A percentile compares a stretch with the other conserved stretches of the same genome.
phyloP scores from a whole-genome alignment of 2,113 vertebrate species.

The Lampris megalopsis region DNA sequence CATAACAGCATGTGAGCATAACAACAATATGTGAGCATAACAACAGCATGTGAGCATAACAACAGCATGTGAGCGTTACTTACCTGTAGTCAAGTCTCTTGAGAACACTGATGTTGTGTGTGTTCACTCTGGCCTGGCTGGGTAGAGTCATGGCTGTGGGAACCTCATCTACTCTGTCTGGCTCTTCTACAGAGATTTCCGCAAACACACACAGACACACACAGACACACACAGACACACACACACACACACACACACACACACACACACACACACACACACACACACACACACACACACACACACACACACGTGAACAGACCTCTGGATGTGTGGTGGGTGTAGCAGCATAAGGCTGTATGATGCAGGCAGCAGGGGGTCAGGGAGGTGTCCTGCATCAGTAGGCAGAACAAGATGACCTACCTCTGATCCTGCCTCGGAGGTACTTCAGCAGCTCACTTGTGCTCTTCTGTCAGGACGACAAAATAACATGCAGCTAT shows the following conservation, averaged over 20 bases:
- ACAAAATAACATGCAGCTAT: constrained; percentile 5
- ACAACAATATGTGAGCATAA: no score
- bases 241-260: constrained; percentile 1
- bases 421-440: constrained; percentile 92
- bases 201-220: no score
- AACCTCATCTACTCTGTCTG: constrained; percentile 53
- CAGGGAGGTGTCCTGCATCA: no score
- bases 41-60: background rate
- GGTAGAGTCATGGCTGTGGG: constrained; percentile 92
- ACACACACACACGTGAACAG: no score
- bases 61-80: background rate
- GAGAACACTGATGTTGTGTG: constrained; percentile 85
- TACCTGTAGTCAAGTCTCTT: constrained; percentile 91
- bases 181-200: constrained; percentile 77
- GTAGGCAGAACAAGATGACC: background rate
- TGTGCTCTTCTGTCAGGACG: constrained; percentile 90
- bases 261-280: background rate
- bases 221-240: constrained; percentile 5
- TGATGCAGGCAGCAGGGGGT: no score
- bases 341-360: no score
- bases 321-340: no score
- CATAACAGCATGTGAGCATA: no score
- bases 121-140: constrained; percentile 87
- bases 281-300: no score
- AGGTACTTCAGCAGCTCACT: constrained; percentile 93